Evolutionary conservation across 1,140 invertebrate species (phyloP).

Genomic region (Bombus soroeensis): DNA sequence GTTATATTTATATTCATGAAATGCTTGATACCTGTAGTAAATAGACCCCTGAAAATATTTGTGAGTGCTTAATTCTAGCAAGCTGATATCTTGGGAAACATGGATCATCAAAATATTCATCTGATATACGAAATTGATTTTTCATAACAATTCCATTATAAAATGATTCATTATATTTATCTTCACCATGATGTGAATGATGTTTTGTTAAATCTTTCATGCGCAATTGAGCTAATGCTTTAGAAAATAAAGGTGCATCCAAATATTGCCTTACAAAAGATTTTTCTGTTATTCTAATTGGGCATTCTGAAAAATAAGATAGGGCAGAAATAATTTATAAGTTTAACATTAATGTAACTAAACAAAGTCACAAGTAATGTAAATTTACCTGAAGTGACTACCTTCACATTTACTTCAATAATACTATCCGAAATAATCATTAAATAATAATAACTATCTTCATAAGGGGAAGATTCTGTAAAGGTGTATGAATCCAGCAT

Average conservation of each 20-base stretch:
- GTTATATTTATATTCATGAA: background rate
- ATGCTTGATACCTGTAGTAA: conserved; percentile 78
- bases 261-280: conserved; percentile 61
- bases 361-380: background rate
- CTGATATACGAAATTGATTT: conserved; percentile 23
- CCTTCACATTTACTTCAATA: conserved; percentile 80
- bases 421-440: conserved; percentile 81
- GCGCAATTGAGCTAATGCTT: conserved; percentile 45
- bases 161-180: conserved; percentile 47
- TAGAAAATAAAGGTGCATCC: conserved; percentile 51
- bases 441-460: conserved; percentile 84
- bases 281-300: conserved; percentile 72
- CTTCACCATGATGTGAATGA: conserved; percentile 21
- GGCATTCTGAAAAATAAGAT: conserved; percentile 73
- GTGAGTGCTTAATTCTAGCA: conserved; percentile 81
- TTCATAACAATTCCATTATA: conserved; percentile 13
- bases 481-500: conserved; percentile 76
- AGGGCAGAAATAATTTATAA: background rate
- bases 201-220: conserved; percentile 54
- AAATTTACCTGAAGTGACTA: conserved; percentile 78
- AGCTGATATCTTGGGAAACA: conserved; percentile 82
- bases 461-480: conserved; percentile 80
- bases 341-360: background rate
- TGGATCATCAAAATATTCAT: conserved; percentile 64
- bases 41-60: conserved; percentile 83